phyloP scores from a whole-genome alignment of 2,888 invertebrate genomes.

The Drosophila neutralis region DNA sequence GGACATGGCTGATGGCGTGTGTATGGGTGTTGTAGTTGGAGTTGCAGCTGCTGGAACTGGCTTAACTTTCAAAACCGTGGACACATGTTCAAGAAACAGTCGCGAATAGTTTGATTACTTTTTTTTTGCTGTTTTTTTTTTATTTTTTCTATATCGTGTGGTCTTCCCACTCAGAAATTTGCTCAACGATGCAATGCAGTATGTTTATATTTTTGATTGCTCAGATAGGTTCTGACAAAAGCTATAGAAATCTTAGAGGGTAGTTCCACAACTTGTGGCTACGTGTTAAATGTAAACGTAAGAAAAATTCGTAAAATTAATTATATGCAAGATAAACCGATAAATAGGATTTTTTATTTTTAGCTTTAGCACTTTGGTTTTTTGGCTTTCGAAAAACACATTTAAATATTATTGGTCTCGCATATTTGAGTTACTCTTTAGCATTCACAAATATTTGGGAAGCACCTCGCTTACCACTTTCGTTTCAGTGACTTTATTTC shows the following conservation, averaged over 20 bases:
- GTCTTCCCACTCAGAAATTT: conserved; percentile 60
- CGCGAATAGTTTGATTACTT: conserved; percentile 35
- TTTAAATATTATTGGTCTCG: background rate
- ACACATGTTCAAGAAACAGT: conserved; percentile 41
- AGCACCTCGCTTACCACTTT: conserved; percentile 22
- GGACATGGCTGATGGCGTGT: conserved; percentile 36
- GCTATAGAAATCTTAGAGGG: conserved; percentile 19
- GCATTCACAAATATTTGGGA: background rate
- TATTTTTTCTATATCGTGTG: conserved; percentile 14
- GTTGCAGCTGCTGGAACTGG: background rate
- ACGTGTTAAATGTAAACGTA: too few species aligned
- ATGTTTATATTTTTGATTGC: conserved; percentile 70
- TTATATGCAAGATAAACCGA: too few species aligned
- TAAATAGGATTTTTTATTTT: too few species aligned
- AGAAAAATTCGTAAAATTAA: background rate
- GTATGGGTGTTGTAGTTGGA: background rate
- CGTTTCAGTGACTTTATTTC: conserved; percentile 24
- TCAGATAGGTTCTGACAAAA: conserved; percentile 47
- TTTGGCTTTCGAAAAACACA: background rate
- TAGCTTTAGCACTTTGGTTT: background rate
- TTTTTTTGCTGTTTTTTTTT: conserved; percentile 5
- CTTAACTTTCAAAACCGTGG: conserved; percentile 9
- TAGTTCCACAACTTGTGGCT: background rate
- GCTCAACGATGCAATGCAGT: conserved; percentile 73
- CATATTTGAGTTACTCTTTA: background rate